Percentiles rank a stretch among this genome's conserved stretches.
Evolutionary conservation across 2,888 invertebrate genomes (phyloP).

Genomic region (Acleris cristana): DNA sequence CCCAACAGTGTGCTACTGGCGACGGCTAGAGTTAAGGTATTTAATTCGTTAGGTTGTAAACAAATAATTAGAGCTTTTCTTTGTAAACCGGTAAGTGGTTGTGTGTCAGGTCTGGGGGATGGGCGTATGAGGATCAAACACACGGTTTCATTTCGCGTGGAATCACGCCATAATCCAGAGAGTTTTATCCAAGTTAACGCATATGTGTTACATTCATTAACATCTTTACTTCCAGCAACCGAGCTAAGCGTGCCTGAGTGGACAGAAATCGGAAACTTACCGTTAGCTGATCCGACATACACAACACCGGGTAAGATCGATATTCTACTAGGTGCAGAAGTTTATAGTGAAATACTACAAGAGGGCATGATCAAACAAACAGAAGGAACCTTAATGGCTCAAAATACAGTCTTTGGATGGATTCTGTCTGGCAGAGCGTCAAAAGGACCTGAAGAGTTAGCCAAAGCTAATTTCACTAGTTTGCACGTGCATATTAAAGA

Average conservation of each 20-base stretch:
- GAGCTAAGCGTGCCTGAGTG: background rate
- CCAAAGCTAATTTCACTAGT: background rate
- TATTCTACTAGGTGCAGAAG: conserved; percentile 9
- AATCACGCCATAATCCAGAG: background rate
- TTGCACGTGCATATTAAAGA: background rate
- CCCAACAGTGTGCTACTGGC: conserved; percentile 1
- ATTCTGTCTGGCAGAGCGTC: background rate
- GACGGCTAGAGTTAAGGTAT: conserved; percentile 15
- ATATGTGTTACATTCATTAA: conserved; percentile 7
- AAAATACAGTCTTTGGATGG: background rate
- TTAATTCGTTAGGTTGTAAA: conserved; percentile 8
- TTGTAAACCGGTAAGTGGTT: background rate
- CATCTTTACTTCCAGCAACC: background rate
- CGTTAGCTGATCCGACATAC: conserved; percentile 9
- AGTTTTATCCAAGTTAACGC: background rate
- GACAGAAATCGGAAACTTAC: background rate
- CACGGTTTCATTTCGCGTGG: background rate
- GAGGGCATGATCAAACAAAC: background rate
- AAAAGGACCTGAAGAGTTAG: background rate
- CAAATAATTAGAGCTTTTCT: conserved; percentile 3
- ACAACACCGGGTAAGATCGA: conserved; percentile 1
- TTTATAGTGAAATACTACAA: background rate
- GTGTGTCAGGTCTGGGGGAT: conserved; percentile 3
- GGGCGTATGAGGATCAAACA: background rate
- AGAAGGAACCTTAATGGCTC: background rate